These are phyloP conservation scores for Mesorhabditis sp. DNA, from an alignment of 2,888 invertebrate species.

Conservation along the genomic window DNA sequence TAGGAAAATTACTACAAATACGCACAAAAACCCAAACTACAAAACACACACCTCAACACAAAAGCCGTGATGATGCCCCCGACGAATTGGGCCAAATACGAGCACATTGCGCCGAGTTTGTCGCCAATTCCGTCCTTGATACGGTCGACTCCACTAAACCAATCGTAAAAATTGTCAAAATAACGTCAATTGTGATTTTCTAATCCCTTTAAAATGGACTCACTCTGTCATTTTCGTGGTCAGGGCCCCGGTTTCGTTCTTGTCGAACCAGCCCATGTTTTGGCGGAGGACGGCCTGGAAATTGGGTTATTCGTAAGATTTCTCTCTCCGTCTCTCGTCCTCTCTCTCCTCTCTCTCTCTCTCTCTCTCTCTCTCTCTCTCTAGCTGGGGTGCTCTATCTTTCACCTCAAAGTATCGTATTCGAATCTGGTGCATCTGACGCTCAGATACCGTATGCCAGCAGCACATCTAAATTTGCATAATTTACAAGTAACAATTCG, in stretches of 20 bases:
- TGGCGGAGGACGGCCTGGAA: conserved; percentile 59
- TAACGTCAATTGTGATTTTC: too few species aligned
- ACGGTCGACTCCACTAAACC: conserved; percentile 45
- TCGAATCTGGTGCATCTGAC: conserved; percentile 62
- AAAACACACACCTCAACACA: conserved; percentile 17
- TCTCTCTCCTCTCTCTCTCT: neutral
- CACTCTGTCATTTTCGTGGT: conserved; percentile 63
- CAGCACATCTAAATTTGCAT: conserved; percentile 54
- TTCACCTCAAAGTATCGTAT: conserved; percentile 13
- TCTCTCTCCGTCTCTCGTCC: conserved; percentile 6
- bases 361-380: too few species aligned
- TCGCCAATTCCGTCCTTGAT: conserved; percentile 50
- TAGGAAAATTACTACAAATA: conserved; percentile 44
- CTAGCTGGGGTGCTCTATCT: too few species aligned
- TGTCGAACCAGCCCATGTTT: conserved; percentile 61
- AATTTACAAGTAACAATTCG: too few species aligned
- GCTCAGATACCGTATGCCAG: conserved; percentile 60
- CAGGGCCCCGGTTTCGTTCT: conserved; percentile 61
- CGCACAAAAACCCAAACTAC: too few species aligned
- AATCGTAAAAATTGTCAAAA: conserved; percentile 7
- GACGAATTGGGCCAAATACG: conserved; percentile 32
- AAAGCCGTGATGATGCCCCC: conserved; percentile 44
- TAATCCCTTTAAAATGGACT: conserved; percentile 28
- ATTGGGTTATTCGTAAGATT: neutral
- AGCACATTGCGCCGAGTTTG: conserved; percentile 43